Conservation (phyloP, 2,797 vertebrate genomes). For the Dromococcyx pavoninus region DNA sequence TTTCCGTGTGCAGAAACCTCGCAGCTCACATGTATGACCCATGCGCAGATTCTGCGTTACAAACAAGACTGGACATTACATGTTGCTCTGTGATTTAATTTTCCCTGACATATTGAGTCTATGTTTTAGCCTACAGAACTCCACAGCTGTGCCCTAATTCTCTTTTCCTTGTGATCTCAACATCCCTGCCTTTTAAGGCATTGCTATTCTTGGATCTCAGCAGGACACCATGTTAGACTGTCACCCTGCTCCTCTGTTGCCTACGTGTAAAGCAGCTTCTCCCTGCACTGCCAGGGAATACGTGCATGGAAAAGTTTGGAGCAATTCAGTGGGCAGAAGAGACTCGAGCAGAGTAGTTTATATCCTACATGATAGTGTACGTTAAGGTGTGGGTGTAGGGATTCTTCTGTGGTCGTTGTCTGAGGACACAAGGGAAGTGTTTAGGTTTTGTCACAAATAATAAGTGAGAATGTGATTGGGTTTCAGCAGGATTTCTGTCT, state of each 20-base stretch:
- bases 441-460: background rate
- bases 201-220: slow-evolving; percentile 79
- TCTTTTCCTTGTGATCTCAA: slow-evolving; percentile 83
- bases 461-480: background rate
- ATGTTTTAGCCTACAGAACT: slow-evolving; percentile 89
- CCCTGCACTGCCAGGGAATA: slow-evolving; percentile 60
- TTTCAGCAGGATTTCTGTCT: background rate
- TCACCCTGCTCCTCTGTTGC: slow-evolving; percentile 72
- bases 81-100: slow-evolving; percentile 85
- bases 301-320: slow-evolving; percentile 34
- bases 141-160: slow-evolving; percentile 92
- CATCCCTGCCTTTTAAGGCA: slow-evolving; percentile 82
- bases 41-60: slow-evolving; percentile 43
- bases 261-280: slow-evolving; percentile 58
- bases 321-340: background rate
- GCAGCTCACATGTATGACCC: slow-evolving; percentile 4
- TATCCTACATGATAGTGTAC: rapidly evolving
- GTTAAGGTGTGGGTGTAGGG: background rate
- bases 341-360: background rate
- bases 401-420: background rate
- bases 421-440: background rate
- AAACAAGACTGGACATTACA: slow-evolving; percentile 57
- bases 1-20: background rate
- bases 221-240: slow-evolving; percentile 77
- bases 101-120: slow-evolving; percentile 90